A percentile compares a stretch with the other conserved stretches of the same genome.
phyloP scores from a whole-genome alignment of 2,113 vertebrate genomes.

The Periophthalmus modestus region DNA sequence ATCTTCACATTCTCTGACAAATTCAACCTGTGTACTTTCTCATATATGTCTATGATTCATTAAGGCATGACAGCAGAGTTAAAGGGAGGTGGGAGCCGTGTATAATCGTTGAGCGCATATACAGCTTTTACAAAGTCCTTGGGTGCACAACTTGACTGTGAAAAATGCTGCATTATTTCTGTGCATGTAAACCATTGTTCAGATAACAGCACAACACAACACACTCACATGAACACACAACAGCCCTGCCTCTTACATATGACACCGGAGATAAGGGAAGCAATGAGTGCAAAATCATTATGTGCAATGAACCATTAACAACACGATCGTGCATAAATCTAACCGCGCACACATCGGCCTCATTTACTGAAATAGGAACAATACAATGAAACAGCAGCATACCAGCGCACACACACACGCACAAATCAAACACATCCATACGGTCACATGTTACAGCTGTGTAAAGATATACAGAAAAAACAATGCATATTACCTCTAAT shows the following conservation, averaged over 20 bases:
- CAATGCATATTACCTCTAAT: slow-evolving; percentile 70
- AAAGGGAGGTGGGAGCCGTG: slow-evolving; percentile 45
- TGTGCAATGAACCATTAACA: slow-evolving; percentile 6
- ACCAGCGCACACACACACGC: not conserved
- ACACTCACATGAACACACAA: not conserved
- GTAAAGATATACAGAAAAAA: not conserved
- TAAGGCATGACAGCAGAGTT: slow-evolving; percentile 20
- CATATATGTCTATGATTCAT: not conserved
- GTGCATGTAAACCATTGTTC: not conserved
- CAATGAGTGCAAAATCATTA: slow-evolving; percentile 2
- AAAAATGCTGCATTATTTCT: slow-evolving; percentile 34
- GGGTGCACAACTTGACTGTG: slow-evolving; percentile 51
- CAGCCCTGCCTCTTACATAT: not conserved
- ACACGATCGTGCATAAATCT: slow-evolving; percentile 9
- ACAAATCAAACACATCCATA: slow-evolving; percentile 11
- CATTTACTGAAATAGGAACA: not conserved
- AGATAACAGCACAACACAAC: not conserved
- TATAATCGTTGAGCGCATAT: slow-evolving; percentile 32
- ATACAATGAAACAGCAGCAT: not conserved
- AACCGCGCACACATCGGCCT: slow-evolving; percentile 12
- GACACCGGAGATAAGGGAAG: not conserved
- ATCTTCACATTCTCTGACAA: slow-evolving; percentile 5
- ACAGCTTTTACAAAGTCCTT: slow-evolving; percentile 44
- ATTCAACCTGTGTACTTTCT: not conserved
- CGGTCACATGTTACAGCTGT: slow-evolving; percentile 24